A percentile compares a stretch with the other conserved stretches of the same genome.
These are phyloP conservation scores for Cephus sareptanus DNA, from an alignment of 2,888 invertebrate genomes.

Conservation along the genomic window DNA sequence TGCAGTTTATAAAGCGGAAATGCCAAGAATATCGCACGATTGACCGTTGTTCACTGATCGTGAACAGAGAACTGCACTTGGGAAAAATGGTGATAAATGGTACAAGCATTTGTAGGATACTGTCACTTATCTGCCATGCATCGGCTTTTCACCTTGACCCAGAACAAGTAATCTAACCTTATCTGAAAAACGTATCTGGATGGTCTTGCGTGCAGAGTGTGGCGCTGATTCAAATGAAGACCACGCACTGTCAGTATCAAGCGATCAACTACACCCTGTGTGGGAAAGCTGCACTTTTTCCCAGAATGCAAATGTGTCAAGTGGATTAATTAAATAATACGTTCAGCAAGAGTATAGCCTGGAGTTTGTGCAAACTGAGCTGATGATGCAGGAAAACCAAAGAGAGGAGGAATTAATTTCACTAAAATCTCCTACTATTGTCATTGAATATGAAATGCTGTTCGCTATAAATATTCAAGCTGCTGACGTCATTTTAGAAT, in stretches of 20 bases:
- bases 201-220: not conserved
- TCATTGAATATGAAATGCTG: conserved; percentile 22
- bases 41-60: not conserved
- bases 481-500: conserved; percentile 3
- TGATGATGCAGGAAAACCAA: not conserved
- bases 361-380: not conserved
- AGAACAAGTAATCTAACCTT: not conserved
- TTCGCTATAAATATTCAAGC: conserved; percentile 33
- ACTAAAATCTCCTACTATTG: conserved; percentile 5
- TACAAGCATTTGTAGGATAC: not conserved
- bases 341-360: not conserved
- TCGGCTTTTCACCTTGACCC: not conserved
- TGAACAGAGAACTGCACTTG: not conserved
- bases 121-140: not conserved
- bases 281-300: not conserved
- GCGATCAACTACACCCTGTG: not conserved
- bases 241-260: not conserved
- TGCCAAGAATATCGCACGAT: not conserved
- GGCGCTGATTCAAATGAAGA: not conserved
- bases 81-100: not conserved
- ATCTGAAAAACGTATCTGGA: not conserved
- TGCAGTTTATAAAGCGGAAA: not conserved
- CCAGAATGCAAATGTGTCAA: not conserved
- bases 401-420: conserved; percentile 31
- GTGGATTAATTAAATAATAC: not conserved